A percentile compares a stretch with the other conserved stretches of the same genome.
phyloP scores from a whole-genome alignment of 2,888 invertebrate genomes.

The Dasysyrphus albostriatus region DNA sequence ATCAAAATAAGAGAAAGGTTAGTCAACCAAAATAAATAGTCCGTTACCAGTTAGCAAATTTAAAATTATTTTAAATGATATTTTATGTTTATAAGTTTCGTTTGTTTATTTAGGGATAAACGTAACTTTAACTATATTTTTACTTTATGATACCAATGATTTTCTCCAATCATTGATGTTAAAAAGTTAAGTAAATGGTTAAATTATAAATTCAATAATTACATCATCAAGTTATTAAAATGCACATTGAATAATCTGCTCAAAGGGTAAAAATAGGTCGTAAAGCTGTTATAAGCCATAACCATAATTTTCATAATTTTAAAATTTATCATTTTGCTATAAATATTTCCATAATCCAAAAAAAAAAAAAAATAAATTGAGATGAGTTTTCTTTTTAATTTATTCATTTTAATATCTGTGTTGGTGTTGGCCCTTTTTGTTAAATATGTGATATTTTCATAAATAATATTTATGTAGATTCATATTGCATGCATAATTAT shows the following conservation, averaged over 20 bases:
- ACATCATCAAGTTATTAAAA: not conserved
- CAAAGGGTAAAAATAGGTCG: not conserved
- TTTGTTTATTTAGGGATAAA: no score
- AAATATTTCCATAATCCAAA: not conserved
- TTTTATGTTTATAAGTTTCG: no score
- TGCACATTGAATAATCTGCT: not conserved
- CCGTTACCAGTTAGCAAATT: no score
- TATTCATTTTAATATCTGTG: not conserved
- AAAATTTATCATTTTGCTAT: not conserved
- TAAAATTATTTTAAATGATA: no score
- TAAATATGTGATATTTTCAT: not conserved
- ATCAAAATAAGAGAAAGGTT: no score
- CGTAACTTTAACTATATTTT: no score
- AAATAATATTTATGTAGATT: not conserved
- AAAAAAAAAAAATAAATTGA: not conserved
- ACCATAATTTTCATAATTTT: constrained; percentile 6
- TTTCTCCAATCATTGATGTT: not conserved
- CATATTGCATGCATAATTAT: constrained; percentile 60
- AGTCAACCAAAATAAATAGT: no score
- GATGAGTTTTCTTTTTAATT: not conserved
- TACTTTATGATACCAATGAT: not conserved
- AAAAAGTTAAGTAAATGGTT: not conserved
- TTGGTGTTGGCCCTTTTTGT: not conserved
- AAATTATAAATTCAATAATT: not conserved
- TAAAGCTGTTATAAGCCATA: constrained; percentile 10